Base-by-base conservation (phyloP, 2,113 vertebrate genomes). In the Apistogramma diplotaenia region DNA sequence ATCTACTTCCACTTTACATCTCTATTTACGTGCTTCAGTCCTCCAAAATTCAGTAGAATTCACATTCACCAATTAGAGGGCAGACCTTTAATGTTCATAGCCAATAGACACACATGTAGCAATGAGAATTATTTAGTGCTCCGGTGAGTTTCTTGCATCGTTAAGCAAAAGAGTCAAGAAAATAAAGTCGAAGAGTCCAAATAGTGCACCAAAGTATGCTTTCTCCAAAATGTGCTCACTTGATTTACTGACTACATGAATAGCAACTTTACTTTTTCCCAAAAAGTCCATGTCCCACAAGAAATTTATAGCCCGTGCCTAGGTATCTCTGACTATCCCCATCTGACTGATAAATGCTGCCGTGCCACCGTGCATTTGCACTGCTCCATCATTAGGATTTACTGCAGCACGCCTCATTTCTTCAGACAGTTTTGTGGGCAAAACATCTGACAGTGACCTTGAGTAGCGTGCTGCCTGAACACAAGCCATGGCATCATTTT, bases 391-490 rank as follows among this genome's bases (percentile, higher is more conserved):
- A 78, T 79, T 71, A 74, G 46, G 81, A 91, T 93, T 92, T 91
- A 92, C 85, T 74, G 89, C 87, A 51, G 51, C 82, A 83, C 15
- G 84, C 83, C 79, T 93, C 83, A 82, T 83, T 77, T 87, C 77
- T 85, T 35, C 87, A 19, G 43, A 81, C 61, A 67, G 76, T 76
- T 75, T 53, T 59, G 67, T 61, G 55, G 65, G 29, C 59, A 35
- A 12, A 35, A 77, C 62, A 6, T 78, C 37, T 49, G 79, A 82
- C 76, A 37, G 46, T 89, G 89, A 92, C 91, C 92, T 92, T 94
- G 88, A 89, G 82, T 29, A 2, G 54, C 31, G 18, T 76, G 72
- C 60, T 74, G 75, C 79, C 86, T 79, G 62, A 73, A 77, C 82
- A 79, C 56, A 33, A 70, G 62, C 46, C 40, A n/a, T 4, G 9